Conservation (phyloP, 2,113 vertebrate species). For the Helogale parvula region DNA sequence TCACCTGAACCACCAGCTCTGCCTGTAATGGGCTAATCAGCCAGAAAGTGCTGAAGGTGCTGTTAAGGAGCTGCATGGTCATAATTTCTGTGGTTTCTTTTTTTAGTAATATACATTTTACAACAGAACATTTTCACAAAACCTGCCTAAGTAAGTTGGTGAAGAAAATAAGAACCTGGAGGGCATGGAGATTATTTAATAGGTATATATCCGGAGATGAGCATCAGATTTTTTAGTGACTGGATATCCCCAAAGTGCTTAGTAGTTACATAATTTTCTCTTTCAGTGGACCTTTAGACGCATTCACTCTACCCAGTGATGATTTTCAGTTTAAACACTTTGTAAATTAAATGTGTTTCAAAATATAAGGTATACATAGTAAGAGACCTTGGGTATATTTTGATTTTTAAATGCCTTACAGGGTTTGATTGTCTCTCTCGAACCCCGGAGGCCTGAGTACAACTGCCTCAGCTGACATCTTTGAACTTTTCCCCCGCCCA, state of each 20-base stretch:
- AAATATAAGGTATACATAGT: not conserved
- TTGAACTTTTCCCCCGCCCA: not conserved
- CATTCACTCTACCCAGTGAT: not conserved
- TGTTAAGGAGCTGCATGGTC: not conserved
- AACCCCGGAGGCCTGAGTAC: not conserved
- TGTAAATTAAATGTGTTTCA: not conserved
- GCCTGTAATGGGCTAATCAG: not conserved
- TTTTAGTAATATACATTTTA: constrained; percentile 16
- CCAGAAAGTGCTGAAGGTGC: not conserved
- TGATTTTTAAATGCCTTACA: not conserved
- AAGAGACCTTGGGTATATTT: not conserved
- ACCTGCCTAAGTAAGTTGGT: not conserved
- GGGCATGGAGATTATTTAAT: not conserved
- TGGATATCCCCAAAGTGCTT: not conserved
- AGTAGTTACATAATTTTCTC: constrained; percentile 1
- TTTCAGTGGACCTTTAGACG: not conserved
- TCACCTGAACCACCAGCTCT: not conserved
- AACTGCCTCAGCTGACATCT: not conserved
- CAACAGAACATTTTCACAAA: not conserved
- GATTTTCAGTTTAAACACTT: constrained; percentile 15
- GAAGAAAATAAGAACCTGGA: not conserved
- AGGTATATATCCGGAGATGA: not conserved
- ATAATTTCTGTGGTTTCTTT: not conserved
- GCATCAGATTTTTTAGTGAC: not conserved
- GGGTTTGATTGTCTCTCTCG: not conserved